Conservation (phyloP, 2,113 vertebrate genomes). For the Hemicordylus capensis region DNA sequence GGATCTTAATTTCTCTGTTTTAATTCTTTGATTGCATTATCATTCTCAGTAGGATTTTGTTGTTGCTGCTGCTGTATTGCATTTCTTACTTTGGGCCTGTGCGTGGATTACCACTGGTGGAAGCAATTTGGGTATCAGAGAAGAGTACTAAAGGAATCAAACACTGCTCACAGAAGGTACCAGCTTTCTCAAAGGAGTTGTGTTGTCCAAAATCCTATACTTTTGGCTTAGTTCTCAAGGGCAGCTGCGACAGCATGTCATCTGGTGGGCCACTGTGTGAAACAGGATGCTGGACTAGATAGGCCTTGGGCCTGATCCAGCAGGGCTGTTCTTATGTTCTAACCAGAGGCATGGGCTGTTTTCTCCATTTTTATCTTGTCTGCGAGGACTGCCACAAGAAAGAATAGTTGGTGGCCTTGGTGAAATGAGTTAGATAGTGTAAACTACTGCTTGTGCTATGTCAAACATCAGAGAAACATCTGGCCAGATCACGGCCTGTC, state of each 20-base stretch:
- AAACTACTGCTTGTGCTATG: not conserved
- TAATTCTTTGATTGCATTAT: not conserved
- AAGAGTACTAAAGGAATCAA: too few relatives aligned
- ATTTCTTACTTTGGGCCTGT: too few relatives aligned
- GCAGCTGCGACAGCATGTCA: too few relatives aligned
- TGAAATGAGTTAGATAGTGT: not conserved
- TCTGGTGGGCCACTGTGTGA: too few relatives aligned
- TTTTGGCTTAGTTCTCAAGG: not conserved
- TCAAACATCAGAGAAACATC: not conserved
- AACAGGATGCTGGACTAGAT: too few relatives aligned
- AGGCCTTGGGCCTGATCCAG: too few relatives aligned
- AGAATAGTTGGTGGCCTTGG: not conserved
- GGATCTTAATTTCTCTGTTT: not conserved
- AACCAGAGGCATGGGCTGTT: not conserved
- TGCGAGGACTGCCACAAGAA: not conserved
- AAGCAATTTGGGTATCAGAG: too few relatives aligned
- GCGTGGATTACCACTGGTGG: too few relatives aligned
- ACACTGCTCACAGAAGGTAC: too few relatives aligned
- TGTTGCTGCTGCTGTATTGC: too few relatives aligned
- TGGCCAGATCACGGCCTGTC: not conserved
- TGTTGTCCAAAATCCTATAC: not conserved
- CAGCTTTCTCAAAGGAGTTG: not conserved
- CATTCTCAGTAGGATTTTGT: not conserved
- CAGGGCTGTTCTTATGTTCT: too few relatives aligned
- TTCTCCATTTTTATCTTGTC: not conserved